These are phyloP conservation scores for Morpho helenor DNA, from an alignment of 2,888 invertebrate genomes.

Conservation along the genomic window DNA sequence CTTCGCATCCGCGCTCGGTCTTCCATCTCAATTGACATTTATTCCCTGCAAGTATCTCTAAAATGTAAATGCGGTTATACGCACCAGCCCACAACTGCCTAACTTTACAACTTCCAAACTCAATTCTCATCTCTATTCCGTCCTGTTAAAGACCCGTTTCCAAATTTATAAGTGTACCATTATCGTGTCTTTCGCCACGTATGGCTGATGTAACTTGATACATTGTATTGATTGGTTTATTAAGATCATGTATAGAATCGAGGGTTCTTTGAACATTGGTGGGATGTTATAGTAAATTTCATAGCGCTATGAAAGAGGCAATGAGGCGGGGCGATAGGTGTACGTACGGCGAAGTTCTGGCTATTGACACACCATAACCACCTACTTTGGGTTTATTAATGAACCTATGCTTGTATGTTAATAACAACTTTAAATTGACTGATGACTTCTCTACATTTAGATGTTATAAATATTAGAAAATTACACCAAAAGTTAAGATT, in stretches of 20 bases:
- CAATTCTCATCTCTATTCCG: constrained; percentile 30
- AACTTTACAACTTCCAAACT: constrained; percentile 11
- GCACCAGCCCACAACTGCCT: constrained; percentile 52
- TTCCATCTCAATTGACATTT: constrained; percentile 76
- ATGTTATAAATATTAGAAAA: constrained; percentile 5
- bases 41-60: constrained; percentile 70
- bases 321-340: constrained; percentile 73
- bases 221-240: constrained; percentile 64
- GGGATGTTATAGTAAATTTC: constrained; percentile 55
- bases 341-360: constrained; percentile 63
- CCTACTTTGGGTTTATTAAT: constrained; percentile 28
- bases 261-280: constrained; percentile 55
- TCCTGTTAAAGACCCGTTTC: constrained; percentile 31
- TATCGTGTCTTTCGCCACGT: constrained; percentile 39
- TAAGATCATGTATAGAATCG: constrained; percentile 66
- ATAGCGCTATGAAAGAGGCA: constrained; percentile 60
- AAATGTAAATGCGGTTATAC: constrained; percentile 75
- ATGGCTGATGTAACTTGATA: constrained; percentile 60
- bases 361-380: constrained; percentile 48
- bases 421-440: constrained; percentile 16
- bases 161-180: constrained; percentile 11
- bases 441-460: constrained; percentile 9
- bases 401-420: constrained; percentile 20
- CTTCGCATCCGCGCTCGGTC: constrained; percentile 61
- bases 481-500: too few relatives aligned